Evolutionary conservation across 2,888 invertebrate species (phyloP), one percentile per base, ranked within the genome.

Genomic region (Sussaba pulchella): DNA sequence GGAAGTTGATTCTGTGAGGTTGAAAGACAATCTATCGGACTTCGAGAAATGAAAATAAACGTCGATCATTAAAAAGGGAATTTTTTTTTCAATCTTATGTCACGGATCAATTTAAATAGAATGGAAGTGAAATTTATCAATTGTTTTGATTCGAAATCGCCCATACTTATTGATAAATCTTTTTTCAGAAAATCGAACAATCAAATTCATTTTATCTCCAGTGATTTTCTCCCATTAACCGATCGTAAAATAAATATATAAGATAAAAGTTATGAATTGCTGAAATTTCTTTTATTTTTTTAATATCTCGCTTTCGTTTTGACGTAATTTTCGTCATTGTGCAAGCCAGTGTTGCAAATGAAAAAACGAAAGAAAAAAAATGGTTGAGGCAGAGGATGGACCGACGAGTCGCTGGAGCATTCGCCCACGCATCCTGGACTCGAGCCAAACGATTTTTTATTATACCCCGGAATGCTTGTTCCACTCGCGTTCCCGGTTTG

Each of bases 371-470:
- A n/a, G 43, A 54, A 64, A 39, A 71, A 72, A 45, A 66, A 70
- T 52, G 41, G 41, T 21, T 47, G n/a, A 10, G 9, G 2, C 43
- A 69, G n/a, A 31, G 21, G 9, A 14, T 54, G 17, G 31, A 71
- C 19, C 45, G 54, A 47, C 45, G 36, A 71, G 73, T 79, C 39
- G 64, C n/a, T 26, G 61, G 64, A 21, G 26, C 41, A 50, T 19
- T 39, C 52, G 24, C 45, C n/a, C n/a, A 41, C 41, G 19, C 50
- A 54, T 54, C 17, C 61, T 83, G 83, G 83, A 83, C 50, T 24
- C 0, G 45, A 57, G 83, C 82, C 83, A 83, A n/a, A 82, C 63
- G 70, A 75, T 82, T 82, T 83, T 81, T 67, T 59, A 67, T 67
- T 74, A 78, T 76, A 57, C 54, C 14, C 57, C 73, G n/a, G 50